phyloP scores from a whole-genome alignment of 1,140 invertebrate genomes.

The Trichomalopsis sarcophagae region DNA sequence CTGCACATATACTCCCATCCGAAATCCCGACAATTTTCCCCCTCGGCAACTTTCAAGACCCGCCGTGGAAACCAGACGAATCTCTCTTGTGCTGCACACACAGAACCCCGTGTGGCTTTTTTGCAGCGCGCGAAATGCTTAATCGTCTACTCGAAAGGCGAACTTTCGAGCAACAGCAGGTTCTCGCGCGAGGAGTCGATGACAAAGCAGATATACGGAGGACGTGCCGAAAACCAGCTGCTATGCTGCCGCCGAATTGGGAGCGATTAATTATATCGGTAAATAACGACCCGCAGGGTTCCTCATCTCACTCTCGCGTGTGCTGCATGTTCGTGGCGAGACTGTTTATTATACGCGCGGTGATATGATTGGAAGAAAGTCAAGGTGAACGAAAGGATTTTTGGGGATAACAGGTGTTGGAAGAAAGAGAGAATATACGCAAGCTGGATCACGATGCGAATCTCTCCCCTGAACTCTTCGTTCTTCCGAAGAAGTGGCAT shows the following conservation, averaged over 20 bases:
- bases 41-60: background rate
- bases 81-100: background rate
- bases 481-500: background rate
- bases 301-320: background rate
- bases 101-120: background rate
- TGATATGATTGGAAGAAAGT: background rate
- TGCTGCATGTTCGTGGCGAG: background rate
- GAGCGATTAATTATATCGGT: slow-evolving; percentile 60
- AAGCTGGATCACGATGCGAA: background rate
- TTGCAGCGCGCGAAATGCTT: slow-evolving; percentile 7
- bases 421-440: background rate
- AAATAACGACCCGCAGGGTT: slow-evolving; percentile 46
- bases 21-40: slow-evolving; percentile 14
- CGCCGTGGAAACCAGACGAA: slow-evolving; percentile 10
- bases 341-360: slow-evolving; percentile 15
- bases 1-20: background rate
- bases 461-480: background rate
- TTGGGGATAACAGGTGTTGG: slow-evolving; percentile 16
- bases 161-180: slow-evolving; percentile 37
- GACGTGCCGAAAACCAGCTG: slow-evolving; percentile 28
- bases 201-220: slow-evolving; percentile 62
- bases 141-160: slow-evolving; percentile 20
- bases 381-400: slow-evolving; percentile 15
- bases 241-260: slow-evolving; percentile 1
- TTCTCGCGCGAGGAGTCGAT: slow-evolving; percentile 58